Percentiles rank a stretch among this genome's conserved stretches.
Evolutionary conservation across 2,113 vertebrate species (phyloP).

Genomic region (Daubentonia madagascariensis): DNA sequence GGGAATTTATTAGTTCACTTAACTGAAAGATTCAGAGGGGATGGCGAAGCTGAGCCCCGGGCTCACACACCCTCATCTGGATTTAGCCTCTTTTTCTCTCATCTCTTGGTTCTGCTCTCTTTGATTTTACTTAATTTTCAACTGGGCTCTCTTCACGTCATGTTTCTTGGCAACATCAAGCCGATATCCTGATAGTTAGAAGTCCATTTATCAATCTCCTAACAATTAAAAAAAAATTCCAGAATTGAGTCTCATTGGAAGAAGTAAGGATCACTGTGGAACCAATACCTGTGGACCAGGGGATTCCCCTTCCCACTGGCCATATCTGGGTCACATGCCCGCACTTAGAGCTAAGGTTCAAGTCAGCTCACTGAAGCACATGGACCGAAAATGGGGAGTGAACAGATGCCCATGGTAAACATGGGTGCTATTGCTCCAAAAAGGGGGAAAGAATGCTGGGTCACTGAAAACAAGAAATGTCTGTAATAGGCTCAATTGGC

Average conservation of each 20-base stretch:
- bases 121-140: background rate
- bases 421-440: background rate
- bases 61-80: background rate
- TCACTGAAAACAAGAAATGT: background rate
- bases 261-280: background rate
- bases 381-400: background rate
- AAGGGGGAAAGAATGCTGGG: background rate
- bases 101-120: background rate
- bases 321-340: background rate
- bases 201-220: background rate
- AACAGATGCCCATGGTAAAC: background rate
- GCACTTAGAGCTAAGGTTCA: background rate
- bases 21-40: background rate
- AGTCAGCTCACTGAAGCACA: background rate
- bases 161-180: background rate
- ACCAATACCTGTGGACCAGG: background rate
- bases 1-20: background rate
- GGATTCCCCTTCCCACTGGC: background rate
- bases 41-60: background rate
- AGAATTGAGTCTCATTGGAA: background rate
- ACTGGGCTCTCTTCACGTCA: background rate
- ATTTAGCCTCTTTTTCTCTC: background rate
- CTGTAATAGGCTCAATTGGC: background rate
- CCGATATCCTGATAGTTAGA: background rate
- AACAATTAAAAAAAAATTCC: background rate